Percentiles rank a stretch among this genome's conserved stretches.
Conservation (phyloP, 2,888 invertebrate species). For the Neoaliturus tenellus region DNA sequence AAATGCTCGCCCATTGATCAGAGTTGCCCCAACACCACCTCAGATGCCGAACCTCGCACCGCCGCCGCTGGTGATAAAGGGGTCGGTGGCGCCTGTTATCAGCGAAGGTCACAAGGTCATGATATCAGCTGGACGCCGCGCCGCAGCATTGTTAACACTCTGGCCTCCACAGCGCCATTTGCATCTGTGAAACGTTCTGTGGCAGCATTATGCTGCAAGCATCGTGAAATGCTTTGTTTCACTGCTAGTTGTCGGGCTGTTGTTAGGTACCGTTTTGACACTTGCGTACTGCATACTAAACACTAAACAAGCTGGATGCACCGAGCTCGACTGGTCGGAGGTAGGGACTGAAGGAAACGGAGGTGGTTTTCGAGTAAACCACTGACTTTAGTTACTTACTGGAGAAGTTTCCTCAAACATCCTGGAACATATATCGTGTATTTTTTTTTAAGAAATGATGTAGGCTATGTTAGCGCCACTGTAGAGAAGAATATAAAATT, state of each 20-base stretch:
- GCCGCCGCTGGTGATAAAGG: neutral
- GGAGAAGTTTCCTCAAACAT: no score
- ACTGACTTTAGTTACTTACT: no score
- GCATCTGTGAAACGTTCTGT: no score
- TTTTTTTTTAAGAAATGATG: no score
- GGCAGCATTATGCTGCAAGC: neutral
- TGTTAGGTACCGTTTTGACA: constrained; percentile 13
- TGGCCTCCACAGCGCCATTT: neutral
- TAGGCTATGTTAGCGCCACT: no score
- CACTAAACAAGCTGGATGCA: neutral
- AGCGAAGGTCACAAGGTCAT: neutral
- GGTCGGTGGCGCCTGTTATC: neutral
- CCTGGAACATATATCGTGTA: no score
- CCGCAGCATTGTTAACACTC: neutral
- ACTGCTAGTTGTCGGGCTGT: neutral
- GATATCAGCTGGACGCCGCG: neutral
- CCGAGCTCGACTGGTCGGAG: neutral
- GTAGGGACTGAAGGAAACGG: neutral
- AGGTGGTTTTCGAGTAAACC: no score
- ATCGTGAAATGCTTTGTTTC: constrained; percentile 18
- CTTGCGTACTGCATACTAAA: neutral
- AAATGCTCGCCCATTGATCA: no score
- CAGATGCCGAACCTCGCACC: neutral
- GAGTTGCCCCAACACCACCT: neutral
- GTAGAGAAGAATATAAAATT: no score